A percentile compares a stretch with the other conserved stretches of the same genome.
phyloP scores from a whole-genome alignment of 2,888 invertebrate species.

The Lamellibrachia satsuma region DNA sequence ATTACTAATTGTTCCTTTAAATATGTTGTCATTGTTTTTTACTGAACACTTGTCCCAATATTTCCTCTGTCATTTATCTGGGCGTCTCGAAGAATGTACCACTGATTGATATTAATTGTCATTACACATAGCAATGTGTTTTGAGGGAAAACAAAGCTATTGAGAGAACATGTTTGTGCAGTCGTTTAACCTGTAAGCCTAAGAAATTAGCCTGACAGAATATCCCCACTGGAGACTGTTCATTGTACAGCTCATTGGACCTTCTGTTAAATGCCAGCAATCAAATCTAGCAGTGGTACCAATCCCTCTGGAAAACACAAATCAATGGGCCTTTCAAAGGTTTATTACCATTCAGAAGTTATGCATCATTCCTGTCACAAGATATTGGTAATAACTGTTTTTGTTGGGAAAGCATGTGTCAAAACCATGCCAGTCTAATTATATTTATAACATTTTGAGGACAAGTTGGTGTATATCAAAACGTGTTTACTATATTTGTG shows the following conservation, averaged over 20 bases:
- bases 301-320: neutral
- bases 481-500: neutral
- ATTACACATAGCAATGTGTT: neutral
- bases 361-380: too few relatives aligned
- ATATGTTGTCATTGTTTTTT: neutral
- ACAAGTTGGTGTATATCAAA: too few relatives aligned
- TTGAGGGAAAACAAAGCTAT: neutral
- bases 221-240: neutral
- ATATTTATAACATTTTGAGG: too few relatives aligned
- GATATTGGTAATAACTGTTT: too few relatives aligned
- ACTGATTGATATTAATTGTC: neutral
- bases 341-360: neutral
- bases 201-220: neutral
- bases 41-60: neutral
- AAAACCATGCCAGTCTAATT: too few relatives aligned
- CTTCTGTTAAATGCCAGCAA: neutral
- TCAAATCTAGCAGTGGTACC: neutral
- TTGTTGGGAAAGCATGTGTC: too few relatives aligned
- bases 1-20: constrained; percentile 1
- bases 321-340: neutral
- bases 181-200: neutral
- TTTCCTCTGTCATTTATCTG: neutral
- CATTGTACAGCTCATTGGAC: neutral
- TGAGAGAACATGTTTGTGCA: neutral
- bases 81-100: neutral